Conservation (phyloP, 2,797 vertebrate genomes). For the Falco cherrug region DNA sequence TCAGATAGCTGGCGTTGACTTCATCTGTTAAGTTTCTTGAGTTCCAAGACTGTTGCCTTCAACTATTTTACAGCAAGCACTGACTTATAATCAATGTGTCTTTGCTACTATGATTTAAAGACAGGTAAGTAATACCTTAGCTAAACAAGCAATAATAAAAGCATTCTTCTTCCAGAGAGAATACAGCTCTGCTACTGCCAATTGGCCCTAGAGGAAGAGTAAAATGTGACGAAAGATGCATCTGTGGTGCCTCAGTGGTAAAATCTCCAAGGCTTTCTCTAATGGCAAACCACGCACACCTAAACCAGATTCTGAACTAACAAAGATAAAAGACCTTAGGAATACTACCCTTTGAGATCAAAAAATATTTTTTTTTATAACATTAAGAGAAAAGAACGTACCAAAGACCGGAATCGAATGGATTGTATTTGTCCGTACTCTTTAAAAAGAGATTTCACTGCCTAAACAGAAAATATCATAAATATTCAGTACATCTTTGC, state of each 20-base stretch:
- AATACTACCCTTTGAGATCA: background rate
- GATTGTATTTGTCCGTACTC: constrained; percentile 88
- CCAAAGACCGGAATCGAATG: constrained; percentile 91
- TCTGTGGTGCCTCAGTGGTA: background rate
- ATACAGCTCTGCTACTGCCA: background rate
- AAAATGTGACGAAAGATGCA: background rate
- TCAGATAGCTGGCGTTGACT: background rate
- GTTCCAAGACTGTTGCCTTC: background rate
- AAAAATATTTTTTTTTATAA: background rate
- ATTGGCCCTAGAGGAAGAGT: background rate
- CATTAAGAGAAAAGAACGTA: constrained; percentile 64
- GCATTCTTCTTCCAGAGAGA: background rate
- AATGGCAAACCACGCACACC: background rate
- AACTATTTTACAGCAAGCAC: background rate
- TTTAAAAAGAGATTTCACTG: constrained; percentile 83
- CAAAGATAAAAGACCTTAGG: background rate
- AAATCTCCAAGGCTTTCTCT: background rate
- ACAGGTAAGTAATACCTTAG: background rate
- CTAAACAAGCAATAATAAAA: background rate
- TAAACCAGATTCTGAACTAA: background rate
- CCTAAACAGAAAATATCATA: constrained; percentile 72
- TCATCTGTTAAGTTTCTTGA: background rate
- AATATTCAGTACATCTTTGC: background rate
- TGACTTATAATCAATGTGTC: background rate
- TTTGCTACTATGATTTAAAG: background rate